These are phyloP conservation scores for Anolis sagrei DNA, from an alignment of 2,113 vertebrate genomes.

Conservation along the genomic window DNA sequence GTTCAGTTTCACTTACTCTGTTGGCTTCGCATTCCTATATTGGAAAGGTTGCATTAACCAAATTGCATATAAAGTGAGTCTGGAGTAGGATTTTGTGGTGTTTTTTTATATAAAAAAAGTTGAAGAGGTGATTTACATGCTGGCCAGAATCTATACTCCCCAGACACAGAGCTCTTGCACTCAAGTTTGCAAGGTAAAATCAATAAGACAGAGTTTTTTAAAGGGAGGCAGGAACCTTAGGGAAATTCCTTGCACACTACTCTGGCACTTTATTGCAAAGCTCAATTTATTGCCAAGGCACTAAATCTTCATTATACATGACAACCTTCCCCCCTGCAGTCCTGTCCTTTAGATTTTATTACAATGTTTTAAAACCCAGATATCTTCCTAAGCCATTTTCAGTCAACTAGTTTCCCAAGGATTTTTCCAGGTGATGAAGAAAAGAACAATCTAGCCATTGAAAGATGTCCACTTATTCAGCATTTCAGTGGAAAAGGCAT, in stretches of 20 bases:
- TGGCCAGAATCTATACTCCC: constrained; percentile 64
- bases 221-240: constrained; percentile 58
- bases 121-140: constrained; percentile 46
- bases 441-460: neutral
- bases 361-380: constrained; percentile 40
- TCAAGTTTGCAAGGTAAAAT: constrained; percentile 68
- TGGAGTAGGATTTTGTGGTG: constrained; percentile 22
- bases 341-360: constrained; percentile 52
- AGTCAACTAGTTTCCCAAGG: neutral
- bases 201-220: constrained; percentile 37
- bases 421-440: constrained; percentile 16
- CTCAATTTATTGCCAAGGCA: constrained; percentile 73
- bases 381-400: neutral
- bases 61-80: constrained; percentile 18
- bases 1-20: constrained; percentile 61
- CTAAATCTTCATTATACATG: constrained; percentile 76
- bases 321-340: constrained; percentile 55
- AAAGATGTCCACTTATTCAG: neutral
- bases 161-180: constrained; percentile 59
- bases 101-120: constrained; percentile 42
- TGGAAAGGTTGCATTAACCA: constrained; percentile 56
- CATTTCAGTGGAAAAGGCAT: neutral
- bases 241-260: constrained; percentile 65
- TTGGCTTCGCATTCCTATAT: constrained; percentile 65
- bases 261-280: constrained; percentile 68